A percentile compares a stretch with the other conserved stretches of the same genome.
phyloP scores from a whole-genome alignment of 2,797 vertebrate genomes.

The Rhinatrema bivittatum region DNA sequence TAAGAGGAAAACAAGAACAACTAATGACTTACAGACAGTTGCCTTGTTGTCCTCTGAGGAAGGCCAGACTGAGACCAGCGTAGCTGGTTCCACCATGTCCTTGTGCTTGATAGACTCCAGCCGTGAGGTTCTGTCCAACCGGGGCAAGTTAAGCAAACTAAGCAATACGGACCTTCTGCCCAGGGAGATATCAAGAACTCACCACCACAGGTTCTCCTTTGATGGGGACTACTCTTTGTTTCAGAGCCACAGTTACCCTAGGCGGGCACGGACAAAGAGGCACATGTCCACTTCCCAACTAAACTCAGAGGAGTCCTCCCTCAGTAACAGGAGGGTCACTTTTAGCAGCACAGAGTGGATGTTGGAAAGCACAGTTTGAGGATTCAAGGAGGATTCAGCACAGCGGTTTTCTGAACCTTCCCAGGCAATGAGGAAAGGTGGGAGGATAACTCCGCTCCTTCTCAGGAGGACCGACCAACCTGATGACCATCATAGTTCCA shows the following conservation, averaged over 20 bases:
- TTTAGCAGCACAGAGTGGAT: constrained; percentile 97
- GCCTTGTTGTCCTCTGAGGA: constrained; percentile 53
- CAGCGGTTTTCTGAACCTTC: neutral
- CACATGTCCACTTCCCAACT: constrained; percentile 87
- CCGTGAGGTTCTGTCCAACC: constrained; percentile 53
- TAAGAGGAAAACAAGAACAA: constrained; percentile 50
- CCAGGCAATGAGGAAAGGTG: too few relatives aligned
- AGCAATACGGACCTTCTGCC: constrained; percentile 56
- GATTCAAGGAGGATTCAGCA: neutral
- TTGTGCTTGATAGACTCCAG: constrained; percentile 76
- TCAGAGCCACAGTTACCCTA: constrained; percentile 95
- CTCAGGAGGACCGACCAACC: neutral
- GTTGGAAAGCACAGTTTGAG: constrained; percentile 92
- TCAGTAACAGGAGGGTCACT: constrained; percentile 72
- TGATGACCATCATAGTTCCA: neutral
- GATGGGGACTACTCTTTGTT: constrained; percentile 82
- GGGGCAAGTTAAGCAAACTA: constrained; percentile 57
- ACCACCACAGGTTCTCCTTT: constrained; percentile 77
- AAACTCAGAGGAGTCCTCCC: constrained; percentile 67
- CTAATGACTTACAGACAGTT: constrained; percentile 58
- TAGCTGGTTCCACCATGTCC: constrained; percentile 76
- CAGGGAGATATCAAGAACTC: constrained; percentile 72
- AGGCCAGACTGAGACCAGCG: constrained; percentile 66
- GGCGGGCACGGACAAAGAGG: constrained; percentile 81
- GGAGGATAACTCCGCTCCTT: neutral